Conservation (phyloP, 1,140 invertebrate species). For the Drosophila miranda region DNA sequence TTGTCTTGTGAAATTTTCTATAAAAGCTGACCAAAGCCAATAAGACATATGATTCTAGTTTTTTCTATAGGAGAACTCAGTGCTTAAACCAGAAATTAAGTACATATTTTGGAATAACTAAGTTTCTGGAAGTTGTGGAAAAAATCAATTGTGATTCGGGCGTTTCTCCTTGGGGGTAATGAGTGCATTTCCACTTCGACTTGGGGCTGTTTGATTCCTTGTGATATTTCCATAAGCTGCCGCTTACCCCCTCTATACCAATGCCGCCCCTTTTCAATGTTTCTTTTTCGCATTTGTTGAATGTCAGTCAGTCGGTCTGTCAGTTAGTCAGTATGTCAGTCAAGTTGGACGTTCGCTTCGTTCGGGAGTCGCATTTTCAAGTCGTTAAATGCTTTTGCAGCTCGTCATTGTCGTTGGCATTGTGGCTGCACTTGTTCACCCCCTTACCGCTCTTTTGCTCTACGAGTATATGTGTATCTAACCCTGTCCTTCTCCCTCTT, state of each 20-base stretch:
- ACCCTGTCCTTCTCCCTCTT: not conserved
- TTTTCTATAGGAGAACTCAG: no score
- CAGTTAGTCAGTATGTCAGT: conserved; percentile 10
- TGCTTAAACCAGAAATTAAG: no score
- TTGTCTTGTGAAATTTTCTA: no score
- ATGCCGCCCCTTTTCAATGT: conserved; percentile 10
- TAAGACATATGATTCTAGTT: no score
- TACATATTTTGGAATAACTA: no score
- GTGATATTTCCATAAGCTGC: conserved; percentile 26
- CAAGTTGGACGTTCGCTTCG: conserved; percentile 24
- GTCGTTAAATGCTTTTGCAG: conserved; percentile 77
- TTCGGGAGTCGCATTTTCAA: conserved; percentile 62
- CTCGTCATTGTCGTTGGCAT: conserved; percentile 62
- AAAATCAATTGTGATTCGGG: no score
- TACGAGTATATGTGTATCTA: no score
- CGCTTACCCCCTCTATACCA: conserved; percentile 6
- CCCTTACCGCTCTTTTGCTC: not conserved
- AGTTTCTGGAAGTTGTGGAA: no score
- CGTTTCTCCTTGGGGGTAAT: no score
- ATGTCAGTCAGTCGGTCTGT: conserved; percentile 45
- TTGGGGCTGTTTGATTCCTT: not conserved
- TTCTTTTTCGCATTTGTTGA: conserved; percentile 62
- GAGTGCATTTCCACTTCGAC: conserved; percentile 4
- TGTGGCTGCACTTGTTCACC: conserved; percentile 25
- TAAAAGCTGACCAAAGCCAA: no score